phyloP scores from a whole-genome alignment of 2,797 vertebrate species.

The Anomalospiza imberbis region DNA sequence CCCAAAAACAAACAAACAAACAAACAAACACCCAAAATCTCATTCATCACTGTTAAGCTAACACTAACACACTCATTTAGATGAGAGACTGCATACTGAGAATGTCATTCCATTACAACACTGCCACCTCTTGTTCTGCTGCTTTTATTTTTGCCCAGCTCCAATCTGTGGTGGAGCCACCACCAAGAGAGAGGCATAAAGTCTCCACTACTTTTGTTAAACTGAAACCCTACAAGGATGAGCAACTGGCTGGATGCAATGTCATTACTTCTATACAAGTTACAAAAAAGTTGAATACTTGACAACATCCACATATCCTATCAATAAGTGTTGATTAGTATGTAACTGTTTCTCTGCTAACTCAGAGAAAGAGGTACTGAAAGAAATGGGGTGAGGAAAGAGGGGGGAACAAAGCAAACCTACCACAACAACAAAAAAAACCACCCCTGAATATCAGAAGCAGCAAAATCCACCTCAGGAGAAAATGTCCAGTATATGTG shows the following conservation, averaged over 20 bases:
- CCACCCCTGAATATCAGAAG: not conserved
- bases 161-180: not conserved
- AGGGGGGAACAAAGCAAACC: not conserved
- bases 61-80: not conserved
- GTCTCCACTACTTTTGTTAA: not conserved
- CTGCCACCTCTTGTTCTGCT: not conserved
- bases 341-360: not conserved
- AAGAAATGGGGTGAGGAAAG: not conserved
- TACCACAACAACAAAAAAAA: not conserved
- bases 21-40: not conserved
- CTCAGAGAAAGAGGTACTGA: not conserved
- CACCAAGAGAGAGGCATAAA: not conserved
- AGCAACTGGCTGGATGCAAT: not conserved
- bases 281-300: not conserved
- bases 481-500: not conserved
- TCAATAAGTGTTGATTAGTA: not conserved
- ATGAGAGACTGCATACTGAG: accelerated
- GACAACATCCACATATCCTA: not conserved
- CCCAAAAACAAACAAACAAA: too few relatives aligned
- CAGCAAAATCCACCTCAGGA: not conserved
- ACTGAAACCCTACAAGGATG: not conserved
- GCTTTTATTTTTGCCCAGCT: not conserved
- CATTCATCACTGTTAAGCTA: not conserved
- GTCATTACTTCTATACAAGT: not conserved
- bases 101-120: not conserved